Percentiles rank a stretch among this genome's conserved stretches.
Conservation (phyloP, 2,113 vertebrate genomes). For the Benthochromis sp. region DNA sequence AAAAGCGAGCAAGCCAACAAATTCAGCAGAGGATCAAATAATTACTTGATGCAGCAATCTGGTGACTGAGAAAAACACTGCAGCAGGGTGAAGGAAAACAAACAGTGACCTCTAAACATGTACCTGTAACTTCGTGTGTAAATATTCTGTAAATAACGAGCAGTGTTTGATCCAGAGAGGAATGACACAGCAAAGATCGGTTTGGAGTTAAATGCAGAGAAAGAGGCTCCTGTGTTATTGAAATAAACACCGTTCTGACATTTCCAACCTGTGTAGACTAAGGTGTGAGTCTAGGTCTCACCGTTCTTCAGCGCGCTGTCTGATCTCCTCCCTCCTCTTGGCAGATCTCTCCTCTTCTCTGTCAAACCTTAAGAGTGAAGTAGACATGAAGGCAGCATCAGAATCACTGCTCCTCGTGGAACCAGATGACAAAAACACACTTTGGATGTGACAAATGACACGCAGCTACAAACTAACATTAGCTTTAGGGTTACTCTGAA, state of each 20-base stretch:
- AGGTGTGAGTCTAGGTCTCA: conserved; percentile 25
- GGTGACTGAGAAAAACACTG: not conserved
- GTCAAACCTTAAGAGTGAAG: conserved; percentile 37
- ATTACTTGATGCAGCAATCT: not conserved
- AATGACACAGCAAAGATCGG: not conserved
- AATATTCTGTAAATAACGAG: not conserved
- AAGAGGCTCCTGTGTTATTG: not conserved
- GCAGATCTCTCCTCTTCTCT: conserved; percentile 61
- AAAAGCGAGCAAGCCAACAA: not conserved
- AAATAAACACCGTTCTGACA: not conserved
- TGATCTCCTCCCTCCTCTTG: conserved; percentile 64
- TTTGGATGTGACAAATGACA: not conserved
- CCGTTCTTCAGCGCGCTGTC: conserved; percentile 63
- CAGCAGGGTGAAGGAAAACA: not conserved
- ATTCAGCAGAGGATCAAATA: not conserved
- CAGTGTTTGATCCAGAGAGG: not conserved
- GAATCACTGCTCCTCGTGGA: not conserved
- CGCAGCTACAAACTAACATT: not conserved
- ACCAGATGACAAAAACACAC: not conserved
- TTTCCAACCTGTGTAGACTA: not conserved
- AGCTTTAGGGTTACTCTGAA: not conserved
- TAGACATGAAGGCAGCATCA: not conserved
- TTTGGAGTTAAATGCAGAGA: not conserved
- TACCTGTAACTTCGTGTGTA: not conserved
- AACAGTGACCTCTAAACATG: not conserved